Conservation (phyloP, 1,140 invertebrate genomes). For the Phymorhynchus buccinoides region DNA sequence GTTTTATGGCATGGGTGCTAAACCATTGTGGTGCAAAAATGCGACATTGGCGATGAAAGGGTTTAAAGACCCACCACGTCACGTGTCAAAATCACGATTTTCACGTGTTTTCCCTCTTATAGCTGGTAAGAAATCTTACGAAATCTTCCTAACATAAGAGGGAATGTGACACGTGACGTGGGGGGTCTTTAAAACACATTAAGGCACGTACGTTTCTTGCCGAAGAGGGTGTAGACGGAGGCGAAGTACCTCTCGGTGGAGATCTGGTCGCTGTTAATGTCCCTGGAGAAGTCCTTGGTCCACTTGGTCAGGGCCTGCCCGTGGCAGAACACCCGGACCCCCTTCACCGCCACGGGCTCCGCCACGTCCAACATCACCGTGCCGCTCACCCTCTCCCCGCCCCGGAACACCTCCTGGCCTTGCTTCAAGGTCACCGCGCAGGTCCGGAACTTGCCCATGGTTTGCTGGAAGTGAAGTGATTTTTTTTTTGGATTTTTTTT, state of each 20-base stretch:
- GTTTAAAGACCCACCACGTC: too few species aligned
- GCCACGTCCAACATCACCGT: conserved; percentile 28
- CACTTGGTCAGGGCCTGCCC: conserved; percentile 45
- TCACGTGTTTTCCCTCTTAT: too few species aligned
- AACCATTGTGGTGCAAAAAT: too few species aligned
- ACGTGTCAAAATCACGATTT: too few species aligned
- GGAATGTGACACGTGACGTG: too few species aligned
- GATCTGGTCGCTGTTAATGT: conserved; percentile 23
- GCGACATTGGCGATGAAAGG: too few species aligned
- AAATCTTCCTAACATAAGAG: too few species aligned
- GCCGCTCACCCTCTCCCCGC: conserved; percentile 42
- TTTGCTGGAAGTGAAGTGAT: not conserved
- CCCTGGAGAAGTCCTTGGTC: conserved; percentile 17
- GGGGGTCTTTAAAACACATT: too few species aligned
- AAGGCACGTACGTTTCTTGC: conserved; percentile 42
- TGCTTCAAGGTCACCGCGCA: conserved; percentile 25
- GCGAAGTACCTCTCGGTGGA: conserved; percentile 35
- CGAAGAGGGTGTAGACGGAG: conserved; percentile 28
- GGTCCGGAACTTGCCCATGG: conserved; percentile 40
- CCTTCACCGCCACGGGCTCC: conserved; percentile 37
- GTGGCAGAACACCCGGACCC: conserved; percentile 36
- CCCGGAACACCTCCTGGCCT: conserved; percentile 42
- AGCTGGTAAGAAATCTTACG: too few species aligned
- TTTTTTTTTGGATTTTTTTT: not conserved
- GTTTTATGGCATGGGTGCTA: too few species aligned